These are phyloP conservation scores for Neopelma chrysocephalum DNA, from an alignment of 2,797 vertebrate genomes.

Conservation along the genomic window DNA sequence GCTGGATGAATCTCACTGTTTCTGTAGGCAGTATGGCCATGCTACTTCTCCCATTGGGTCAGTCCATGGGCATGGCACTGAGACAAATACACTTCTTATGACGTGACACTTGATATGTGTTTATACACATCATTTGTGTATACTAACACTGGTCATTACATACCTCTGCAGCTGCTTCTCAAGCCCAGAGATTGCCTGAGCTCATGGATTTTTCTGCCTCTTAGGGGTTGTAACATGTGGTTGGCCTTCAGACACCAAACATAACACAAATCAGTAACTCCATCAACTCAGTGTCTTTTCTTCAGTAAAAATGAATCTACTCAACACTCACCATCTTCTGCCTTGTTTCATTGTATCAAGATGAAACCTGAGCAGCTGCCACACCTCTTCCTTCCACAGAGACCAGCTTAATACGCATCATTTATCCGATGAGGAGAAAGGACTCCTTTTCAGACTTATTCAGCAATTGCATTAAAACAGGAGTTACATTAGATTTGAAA, in stretches of 20 bases:
- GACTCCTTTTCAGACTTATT: not conserved
- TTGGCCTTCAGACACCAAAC: not conserved
- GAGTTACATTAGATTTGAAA: not conserved
- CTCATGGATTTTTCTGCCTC: not conserved
- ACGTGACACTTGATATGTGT: rapidly evolving
- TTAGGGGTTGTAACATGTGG: not conserved
- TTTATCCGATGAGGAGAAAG: not conserved
- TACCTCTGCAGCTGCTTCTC: not conserved
- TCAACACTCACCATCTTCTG: not conserved
- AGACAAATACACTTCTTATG: not conserved
- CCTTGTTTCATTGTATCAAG: not conserved
- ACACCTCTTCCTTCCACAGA: not conserved
- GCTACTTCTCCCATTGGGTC: not conserved
- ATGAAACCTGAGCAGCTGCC: not conserved
- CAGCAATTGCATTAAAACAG: not conserved
- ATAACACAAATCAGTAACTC: not conserved
- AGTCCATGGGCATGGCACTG: not conserved
- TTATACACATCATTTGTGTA: not conserved
- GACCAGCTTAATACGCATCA: not conserved
- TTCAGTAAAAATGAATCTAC: not conserved
- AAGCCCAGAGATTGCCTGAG: not conserved
- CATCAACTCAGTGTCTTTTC: not conserved
- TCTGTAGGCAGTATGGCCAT: not conserved
- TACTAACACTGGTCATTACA: not conserved
- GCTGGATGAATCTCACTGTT: not conserved